These are phyloP conservation scores for Alviniconcha marisindica DNA, from an alignment of 1,140 invertebrate species.

Conservation along the genomic window DNA sequence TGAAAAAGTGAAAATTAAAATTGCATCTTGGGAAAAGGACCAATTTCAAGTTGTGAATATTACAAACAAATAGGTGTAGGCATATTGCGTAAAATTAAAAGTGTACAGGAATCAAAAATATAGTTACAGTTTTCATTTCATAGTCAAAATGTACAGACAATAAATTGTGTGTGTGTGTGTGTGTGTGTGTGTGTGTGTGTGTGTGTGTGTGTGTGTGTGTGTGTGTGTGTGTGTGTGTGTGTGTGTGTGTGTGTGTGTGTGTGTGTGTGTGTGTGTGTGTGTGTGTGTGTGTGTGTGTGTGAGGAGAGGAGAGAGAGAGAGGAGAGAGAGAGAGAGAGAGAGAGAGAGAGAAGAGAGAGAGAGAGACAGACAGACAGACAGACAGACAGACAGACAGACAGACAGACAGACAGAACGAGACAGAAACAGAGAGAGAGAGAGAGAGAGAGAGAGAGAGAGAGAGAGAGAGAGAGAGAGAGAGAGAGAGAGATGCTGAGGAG, in stretches of 20 bases:
- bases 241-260: background rate
- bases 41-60: too few species aligned
- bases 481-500: background rate
- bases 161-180: background rate
- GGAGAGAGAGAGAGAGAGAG: background rate
- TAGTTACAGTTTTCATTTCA: too few species aligned
- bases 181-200: slow-evolving; percentile 32
- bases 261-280: background rate
- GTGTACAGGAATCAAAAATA: too few species aligned
- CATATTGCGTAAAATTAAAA: too few species aligned
- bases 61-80: too few species aligned
- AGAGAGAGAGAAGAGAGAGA: background rate
- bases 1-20: too few species aligned
- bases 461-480: background rate
- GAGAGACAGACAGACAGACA: background rate
- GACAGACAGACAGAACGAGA: background rate
- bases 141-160: too few species aligned
- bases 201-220: slow-evolving; percentile 34
- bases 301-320: background rate
- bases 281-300: background rate
- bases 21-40: too few species aligned
- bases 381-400: background rate
- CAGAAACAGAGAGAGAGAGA: too few species aligned
- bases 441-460: background rate
- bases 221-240: slow-evolving; percentile 18